Evolutionary conservation across 2,888 invertebrate genomes (phyloP).

Genomic region (Amphipoea oculea): DNA sequence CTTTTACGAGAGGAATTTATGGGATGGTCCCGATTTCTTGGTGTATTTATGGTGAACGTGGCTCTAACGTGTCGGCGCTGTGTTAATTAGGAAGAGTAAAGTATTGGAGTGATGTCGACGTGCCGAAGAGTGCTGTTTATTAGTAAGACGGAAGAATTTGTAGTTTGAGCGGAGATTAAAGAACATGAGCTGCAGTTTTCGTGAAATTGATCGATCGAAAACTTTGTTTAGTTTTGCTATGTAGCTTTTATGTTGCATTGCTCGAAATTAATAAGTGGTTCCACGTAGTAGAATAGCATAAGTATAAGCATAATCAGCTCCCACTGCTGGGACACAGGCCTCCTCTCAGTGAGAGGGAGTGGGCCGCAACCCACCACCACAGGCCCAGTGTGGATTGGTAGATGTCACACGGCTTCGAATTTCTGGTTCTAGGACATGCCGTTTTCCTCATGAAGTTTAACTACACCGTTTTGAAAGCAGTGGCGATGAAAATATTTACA

Average conservation of each 20-base stretch:
- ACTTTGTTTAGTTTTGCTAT: neutral
- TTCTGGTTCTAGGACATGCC: neutral
- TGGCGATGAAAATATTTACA: neutral
- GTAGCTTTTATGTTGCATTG: neutral
- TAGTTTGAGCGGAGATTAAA: constrained; percentile 33
- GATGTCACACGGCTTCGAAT: neutral
- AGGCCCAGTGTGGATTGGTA: neutral
- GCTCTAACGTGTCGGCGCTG: constrained; percentile 85
- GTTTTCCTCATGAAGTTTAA: neutral
- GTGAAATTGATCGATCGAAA: neutral
- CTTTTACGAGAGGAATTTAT: constrained; percentile 91
- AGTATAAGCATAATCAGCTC: neutral
- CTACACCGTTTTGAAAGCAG: neutral
- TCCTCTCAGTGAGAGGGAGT: neutral
- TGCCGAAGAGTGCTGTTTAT: constrained; percentile 57
- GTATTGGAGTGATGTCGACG: constrained; percentile 71
- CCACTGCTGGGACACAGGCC: neutral
- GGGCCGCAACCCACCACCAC: neutral
- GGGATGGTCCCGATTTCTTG: constrained; percentile 90
- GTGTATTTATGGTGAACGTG: constrained; percentile 89
- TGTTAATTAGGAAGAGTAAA: constrained; percentile 86
- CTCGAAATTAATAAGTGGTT: neutral
- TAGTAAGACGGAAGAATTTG: constrained; percentile 32
- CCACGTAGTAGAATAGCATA: neutral
- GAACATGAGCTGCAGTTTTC: neutral